A percentile compares a stretch with the other conserved stretches of the same genome.
Conservation (phyloP, 2,888 invertebrate genomes). For the Boloria euphrosyne region DNA sequence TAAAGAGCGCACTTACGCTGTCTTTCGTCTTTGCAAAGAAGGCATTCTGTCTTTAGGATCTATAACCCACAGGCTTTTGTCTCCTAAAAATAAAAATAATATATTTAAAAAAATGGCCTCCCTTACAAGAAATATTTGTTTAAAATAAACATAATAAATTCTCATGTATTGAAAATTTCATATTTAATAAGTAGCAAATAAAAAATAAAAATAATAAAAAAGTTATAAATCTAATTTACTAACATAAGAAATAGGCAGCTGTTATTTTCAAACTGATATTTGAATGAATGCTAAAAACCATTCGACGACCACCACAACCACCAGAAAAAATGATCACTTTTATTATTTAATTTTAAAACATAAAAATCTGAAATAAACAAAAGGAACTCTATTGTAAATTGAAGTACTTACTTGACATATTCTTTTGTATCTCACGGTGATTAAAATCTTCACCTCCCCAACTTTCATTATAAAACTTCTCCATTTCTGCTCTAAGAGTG, state of each 20-base stretch:
- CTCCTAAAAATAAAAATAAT: constrained; percentile 65
- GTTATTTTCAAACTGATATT: too few species aligned
- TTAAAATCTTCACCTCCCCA: constrained; percentile 85
- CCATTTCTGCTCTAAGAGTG: constrained; percentile 79
- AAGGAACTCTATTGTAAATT: background rate
- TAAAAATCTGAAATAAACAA: too few species aligned
- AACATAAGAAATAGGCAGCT: too few species aligned
- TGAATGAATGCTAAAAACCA: too few species aligned
- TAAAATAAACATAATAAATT: too few species aligned
- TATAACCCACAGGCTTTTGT: constrained; percentile 81
- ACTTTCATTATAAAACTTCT: constrained; percentile 84
- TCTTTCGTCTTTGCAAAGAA: constrained; percentile 56
- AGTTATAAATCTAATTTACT: too few species aligned
- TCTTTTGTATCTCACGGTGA: constrained; percentile 79
- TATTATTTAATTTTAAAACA: constrained; percentile 1
- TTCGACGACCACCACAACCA: too few species aligned
- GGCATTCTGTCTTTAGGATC: constrained; percentile 74
- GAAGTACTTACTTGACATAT: constrained; percentile 84
- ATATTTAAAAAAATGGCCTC: background rate
- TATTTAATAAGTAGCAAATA: too few species aligned
- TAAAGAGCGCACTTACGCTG: constrained; percentile 57
- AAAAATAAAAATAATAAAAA: too few species aligned
- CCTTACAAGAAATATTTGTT: too few species aligned
- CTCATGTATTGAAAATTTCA: too few species aligned
- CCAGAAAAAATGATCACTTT: background rate